Evolutionary conservation across 2,113 vertebrate genomes (phyloP), one percentile per base, ranked within the genome.

Genomic region (zebrafish (Danio rerio)): DNA sequence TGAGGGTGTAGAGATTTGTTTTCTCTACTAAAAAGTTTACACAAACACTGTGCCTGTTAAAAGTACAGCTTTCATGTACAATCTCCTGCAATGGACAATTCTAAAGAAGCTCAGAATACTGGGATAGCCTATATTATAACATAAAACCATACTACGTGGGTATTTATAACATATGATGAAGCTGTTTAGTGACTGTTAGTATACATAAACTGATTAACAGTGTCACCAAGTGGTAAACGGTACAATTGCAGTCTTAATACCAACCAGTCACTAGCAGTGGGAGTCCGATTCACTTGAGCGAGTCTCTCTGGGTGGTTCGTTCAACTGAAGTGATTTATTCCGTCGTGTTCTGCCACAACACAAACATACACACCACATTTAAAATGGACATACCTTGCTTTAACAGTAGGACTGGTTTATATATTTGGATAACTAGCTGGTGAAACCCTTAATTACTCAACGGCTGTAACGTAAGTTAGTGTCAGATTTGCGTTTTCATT

Each of bases 141-240:
- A 31, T 31, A 31, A 2, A 31, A 21, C n/a, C n/a, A n/a, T n/a
- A n/a, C n/a, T n/a, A n/a, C n/a, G n/a, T 21, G 11, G 9, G 5
- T 49, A 18, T 31, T 4, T 49, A 59, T 18, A 20, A 59, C 20
- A 43, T 49, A 49, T 7, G 9, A 15, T 8, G 10, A 45, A n/a
- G 9, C 5, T 3, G 0, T 69, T 69, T n/a, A 47, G 65, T 40
- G 18, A 61, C 53, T 40, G 50, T 15, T 21, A 5, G n/a, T 42
- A 70, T 52, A 71, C 31, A 61, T 88, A 80, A 74, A 87, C 45
- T 3, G 78, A 66, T 11, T 47, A 75, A 76, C 73, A 83, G 69
- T 84, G 87, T 88, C 91, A 91, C 83, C 92, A 89, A 78, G 91
- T 89, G 91, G 89, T 42, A 45, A 56, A 78, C 0, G 16, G 2